Conservation (phyloP, 2,113 vertebrate species). For the Aegithalos caudatus region DNA sequence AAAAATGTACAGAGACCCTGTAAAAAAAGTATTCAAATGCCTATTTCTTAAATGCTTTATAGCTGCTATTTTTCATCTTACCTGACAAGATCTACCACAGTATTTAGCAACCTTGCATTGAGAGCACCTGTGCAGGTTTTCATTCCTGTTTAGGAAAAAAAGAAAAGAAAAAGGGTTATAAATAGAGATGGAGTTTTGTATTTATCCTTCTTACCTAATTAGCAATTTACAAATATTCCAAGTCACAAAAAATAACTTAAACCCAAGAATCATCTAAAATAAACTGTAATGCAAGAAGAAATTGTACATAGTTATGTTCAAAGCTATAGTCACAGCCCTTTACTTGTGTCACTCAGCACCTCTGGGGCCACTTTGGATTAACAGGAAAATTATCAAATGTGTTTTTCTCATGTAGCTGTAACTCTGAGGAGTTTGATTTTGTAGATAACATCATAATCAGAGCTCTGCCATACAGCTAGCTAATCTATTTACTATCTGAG, state of each 20-base stretch:
- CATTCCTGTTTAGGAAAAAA: conserved; percentile 67
- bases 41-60: neutral
- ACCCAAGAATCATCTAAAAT: neutral
- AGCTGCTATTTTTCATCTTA: conserved; percentile 60
- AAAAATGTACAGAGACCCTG: neutral
- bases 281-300: neutral
- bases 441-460: neutral
- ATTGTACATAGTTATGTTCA: neutral
- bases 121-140: conserved; percentile 86
- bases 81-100: conserved; percentile 88
- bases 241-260: neutral
- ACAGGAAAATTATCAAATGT: neutral
- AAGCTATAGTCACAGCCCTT: neutral
- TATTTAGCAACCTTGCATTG: conserved; percentile 90
- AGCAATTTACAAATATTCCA: neutral
- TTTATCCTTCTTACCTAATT: neutral
- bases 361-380: neutral
- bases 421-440: neutral
- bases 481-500: neutral
- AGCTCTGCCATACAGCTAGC: neutral
- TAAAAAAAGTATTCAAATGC: neutral
- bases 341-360: neutral
- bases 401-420: neutral
- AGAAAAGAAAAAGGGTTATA: neutral
- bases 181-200: neutral